These are phyloP conservation scores for Luscinia luscinia DNA, from an alignment of 2,797 vertebrate genomes.

Conservation along the genomic window DNA sequence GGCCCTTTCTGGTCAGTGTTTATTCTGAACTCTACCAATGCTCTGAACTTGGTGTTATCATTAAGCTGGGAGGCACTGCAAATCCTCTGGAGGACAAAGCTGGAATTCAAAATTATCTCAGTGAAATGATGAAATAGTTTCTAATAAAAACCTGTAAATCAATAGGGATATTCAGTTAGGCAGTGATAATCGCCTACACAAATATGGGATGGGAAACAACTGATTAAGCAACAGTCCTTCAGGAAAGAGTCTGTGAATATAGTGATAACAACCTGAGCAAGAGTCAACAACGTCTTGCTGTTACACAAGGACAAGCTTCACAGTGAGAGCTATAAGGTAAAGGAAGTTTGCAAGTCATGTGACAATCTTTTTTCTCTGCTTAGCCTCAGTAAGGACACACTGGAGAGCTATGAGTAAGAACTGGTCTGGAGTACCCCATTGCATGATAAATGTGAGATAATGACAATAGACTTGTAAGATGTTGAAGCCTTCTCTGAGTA, in stretches of 20 bases:
- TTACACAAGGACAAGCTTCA: constrained; percentile 47
- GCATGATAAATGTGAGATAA: background rate
- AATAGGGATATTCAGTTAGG: constrained; percentile 52
- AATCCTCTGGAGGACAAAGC: background rate
- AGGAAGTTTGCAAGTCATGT: constrained; percentile 10
- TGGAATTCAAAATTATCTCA: constrained; percentile 36
- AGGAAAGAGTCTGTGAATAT: constrained; percentile 51
- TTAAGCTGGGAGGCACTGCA: background rate
- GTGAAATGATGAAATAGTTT: constrained; percentile 38
- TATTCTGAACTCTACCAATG: background rate
- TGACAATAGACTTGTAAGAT: background rate
- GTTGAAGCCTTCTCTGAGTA: background rate
- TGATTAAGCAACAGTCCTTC: constrained; percentile 66
- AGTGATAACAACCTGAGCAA: constrained; percentile 53
- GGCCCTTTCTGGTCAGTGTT: background rate
- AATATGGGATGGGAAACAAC: constrained; percentile 33
- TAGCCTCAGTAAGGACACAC: background rate
- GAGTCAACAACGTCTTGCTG: constrained; percentile 49
- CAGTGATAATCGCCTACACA: constrained; percentile 57
- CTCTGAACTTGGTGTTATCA: background rate
- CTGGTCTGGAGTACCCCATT: background rate
- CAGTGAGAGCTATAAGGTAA: background rate
- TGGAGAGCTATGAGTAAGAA: background rate
- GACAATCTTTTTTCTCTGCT: background rate
- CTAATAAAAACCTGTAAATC: constrained; percentile 51